Evolutionary conservation across 92 coral and sea anemone genomes (phyloP).

Genomic region (Bergia sp.): DNA sequence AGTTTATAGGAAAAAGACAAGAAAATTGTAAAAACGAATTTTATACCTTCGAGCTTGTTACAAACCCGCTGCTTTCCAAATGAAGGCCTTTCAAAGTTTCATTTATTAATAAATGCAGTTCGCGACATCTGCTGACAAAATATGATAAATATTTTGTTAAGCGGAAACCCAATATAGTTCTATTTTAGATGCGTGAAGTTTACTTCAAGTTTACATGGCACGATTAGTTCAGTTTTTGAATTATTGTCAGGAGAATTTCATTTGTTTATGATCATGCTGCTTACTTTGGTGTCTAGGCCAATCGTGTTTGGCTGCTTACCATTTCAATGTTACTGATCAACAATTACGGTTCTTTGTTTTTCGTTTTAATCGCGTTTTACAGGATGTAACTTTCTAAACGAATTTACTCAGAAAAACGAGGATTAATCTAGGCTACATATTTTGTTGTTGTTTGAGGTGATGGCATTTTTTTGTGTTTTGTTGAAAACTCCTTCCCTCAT

Average conservation of each 20-base stretch:
- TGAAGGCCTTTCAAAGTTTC: not conserved
- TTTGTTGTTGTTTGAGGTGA: not conserved
- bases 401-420: not conserved
- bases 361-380: not conserved
- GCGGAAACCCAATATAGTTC: not conserved
- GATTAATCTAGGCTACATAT: not conserved
- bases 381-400: not conserved
- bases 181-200: not conserved
- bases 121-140: not conserved
- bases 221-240: not conserved
- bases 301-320: not conserved
- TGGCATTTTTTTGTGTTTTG: too few relatives aligned
- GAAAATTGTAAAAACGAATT: not conserved
- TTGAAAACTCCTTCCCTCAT: not conserved
- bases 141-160: too few relatives aligned
- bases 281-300: not conserved
- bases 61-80: not conserved
- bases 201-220: not conserved
- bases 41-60: not conserved
- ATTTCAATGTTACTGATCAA: not conserved
- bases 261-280: not conserved
- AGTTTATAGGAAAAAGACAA: not conserved
- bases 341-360: not conserved
- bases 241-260: not conserved
- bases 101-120: too few relatives aligned